Percentiles rank a stretch among this genome's conserved stretches.
phyloP scores from a whole-genome alignment of 2,113 vertebrate genomes.

The Alethe castanea region DNA sequence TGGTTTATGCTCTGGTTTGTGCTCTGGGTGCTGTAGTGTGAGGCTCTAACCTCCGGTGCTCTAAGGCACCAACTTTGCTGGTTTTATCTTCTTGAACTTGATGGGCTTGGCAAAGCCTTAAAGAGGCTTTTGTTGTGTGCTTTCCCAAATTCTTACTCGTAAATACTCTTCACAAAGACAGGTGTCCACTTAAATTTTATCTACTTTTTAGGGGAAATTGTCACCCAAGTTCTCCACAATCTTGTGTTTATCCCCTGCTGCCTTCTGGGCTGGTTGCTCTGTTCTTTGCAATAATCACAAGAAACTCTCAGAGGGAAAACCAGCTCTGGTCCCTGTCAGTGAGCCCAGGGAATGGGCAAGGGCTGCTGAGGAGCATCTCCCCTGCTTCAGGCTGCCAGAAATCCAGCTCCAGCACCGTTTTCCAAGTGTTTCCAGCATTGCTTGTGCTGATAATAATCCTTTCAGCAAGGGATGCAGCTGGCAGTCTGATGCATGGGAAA shows the following conservation, averaged over 20 bases:
- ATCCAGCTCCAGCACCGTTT: not conserved
- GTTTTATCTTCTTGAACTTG: not conserved
- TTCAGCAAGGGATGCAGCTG: not conserved
- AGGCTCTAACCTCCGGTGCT: too few relatives aligned
- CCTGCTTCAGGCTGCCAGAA: not conserved
- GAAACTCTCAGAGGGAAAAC: not conserved
- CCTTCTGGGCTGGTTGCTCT: not conserved
- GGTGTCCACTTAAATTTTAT: not conserved
- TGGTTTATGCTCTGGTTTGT: too few relatives aligned
- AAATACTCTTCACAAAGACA: not conserved
- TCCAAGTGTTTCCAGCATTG: not conserved
- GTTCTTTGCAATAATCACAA: not conserved
- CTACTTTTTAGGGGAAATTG: not conserved
- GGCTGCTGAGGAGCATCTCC: not conserved
- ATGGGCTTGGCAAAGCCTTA: not conserved
- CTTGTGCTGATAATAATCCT: not conserved
- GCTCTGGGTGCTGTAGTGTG: too few relatives aligned
- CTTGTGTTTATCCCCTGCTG: not conserved
- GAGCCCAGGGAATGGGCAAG: not conserved
- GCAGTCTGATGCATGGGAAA: not conserved
- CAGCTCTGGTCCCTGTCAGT: rapidly evolving
- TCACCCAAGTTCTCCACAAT: not conserved
- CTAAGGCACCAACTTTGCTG: too few relatives aligned
- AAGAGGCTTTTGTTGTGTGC: not conserved
- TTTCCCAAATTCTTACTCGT: not conserved